phyloP scores from a whole-genome alignment of 2,888 invertebrate species.

The Dasysyrphus tricinctus region DNA sequence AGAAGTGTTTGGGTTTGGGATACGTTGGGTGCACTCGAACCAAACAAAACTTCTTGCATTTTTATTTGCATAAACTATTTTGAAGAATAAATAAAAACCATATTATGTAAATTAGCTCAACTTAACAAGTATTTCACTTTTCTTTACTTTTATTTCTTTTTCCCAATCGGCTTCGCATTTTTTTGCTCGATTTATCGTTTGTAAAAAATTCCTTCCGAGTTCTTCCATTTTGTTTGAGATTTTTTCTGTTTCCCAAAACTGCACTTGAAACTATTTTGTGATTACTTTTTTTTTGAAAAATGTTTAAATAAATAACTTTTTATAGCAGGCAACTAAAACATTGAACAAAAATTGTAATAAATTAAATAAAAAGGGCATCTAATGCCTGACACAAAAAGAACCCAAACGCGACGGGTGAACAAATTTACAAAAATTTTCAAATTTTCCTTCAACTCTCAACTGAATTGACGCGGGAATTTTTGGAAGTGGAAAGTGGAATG shows the following conservation, averaged over 20 bases:
- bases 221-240: slow-evolving; percentile 65
- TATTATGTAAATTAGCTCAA: neutral
- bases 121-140: neutral
- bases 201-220: slow-evolving; percentile 44
- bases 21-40: neutral
- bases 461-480: slow-evolving; percentile 68
- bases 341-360: neutral
- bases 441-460: slow-evolving; percentile 34
- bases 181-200: slow-evolving; percentile 54
- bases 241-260: neutral
- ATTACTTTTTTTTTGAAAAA: slow-evolving; percentile 2
- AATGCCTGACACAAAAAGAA: neutral
- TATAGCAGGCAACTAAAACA: neutral
- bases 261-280: neutral
- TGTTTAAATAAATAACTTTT: neutral
- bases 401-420: slow-evolving; percentile 25
- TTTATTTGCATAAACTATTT: slow-evolving; percentile 45
- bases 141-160: slow-evolving; percentile 52
- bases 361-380: slow-evolving; percentile 25
- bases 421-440: slow-evolving; percentile 65
- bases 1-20: neutral
- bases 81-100: slow-evolving; percentile 12
- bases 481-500: slow-evolving; percentile 29
- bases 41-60: slow-evolving; percentile 51
- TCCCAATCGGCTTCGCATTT: slow-evolving; percentile 50